Base-by-base conservation (phyloP, 2,888 invertebrate species). In the Polylopha cassiicola region DNA sequence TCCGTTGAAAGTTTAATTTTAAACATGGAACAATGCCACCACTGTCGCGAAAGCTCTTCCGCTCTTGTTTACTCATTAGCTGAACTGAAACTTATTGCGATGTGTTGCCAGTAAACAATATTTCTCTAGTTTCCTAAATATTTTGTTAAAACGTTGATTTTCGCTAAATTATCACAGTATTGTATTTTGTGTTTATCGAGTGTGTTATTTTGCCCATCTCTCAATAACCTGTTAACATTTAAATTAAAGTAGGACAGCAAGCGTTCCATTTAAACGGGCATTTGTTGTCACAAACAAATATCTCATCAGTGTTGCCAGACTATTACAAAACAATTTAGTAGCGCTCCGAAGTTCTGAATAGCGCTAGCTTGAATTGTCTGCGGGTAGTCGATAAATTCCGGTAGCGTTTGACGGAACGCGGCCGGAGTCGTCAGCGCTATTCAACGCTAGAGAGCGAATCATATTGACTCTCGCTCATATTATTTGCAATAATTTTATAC, bases 311-410 rank as follows among this genome's bases (percentile, higher is more conserved):
- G 28, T 20, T 23, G 17, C 15, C 18, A 27, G 20, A 28, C 32
- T 30, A 30, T 30, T 41, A 36, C 29, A 13, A 30, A 36, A 41
- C 36, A 30, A 30, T 41, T 41, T 26, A 27, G 27, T 16, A 27
- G 20, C 16, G 24, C 34, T n/a, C 32, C 29, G 18, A 10, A 21
- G 27, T 13, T 17, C 13, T 17, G 44, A 44, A 39, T 34, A 39
- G 51, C 48, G 53, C 50, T 39, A 42, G 53, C 48, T 58, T 46
- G 65, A 61, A 68, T 68, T 62, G 66, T 69, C 59, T 58, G 67
- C 61, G 66, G 70, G 65, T 72, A 71, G 70, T 70, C 69, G 58
- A 71, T 70, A 68, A 64, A 73, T 69, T 66, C 68, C 65, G 67
- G 61, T 66, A 48, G 53, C 38, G 50, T 55, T 58, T 69, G 71